Evolutionary conservation across 2,797 vertebrate species (phyloP).

Genomic region (Rhinoraja longicauda): DNA sequence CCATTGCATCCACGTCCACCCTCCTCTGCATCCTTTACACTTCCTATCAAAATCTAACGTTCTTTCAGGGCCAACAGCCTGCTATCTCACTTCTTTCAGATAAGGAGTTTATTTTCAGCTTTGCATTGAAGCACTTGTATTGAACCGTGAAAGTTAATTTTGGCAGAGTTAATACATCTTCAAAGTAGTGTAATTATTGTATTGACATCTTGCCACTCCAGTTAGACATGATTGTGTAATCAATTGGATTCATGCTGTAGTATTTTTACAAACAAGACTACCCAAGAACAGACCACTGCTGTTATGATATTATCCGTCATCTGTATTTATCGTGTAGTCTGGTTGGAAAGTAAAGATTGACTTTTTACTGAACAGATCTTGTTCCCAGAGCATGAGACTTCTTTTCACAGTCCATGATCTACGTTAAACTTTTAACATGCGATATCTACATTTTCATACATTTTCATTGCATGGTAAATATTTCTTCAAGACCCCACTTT

Average conservation of each 20-base stretch:
- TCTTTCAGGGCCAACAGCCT: neutral
- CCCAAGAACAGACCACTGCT: neutral
- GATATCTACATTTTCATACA: neutral
- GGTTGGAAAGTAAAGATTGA: neutral
- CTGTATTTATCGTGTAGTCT: neutral
- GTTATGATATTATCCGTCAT: neutral
- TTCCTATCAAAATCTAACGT: neutral
- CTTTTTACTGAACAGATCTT: neutral
- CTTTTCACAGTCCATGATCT: neutral
- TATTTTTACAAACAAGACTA: neutral
- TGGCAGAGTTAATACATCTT: neutral
- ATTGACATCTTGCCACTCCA: neutral
- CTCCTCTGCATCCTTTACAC: neutral
- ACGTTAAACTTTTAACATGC: neutral
- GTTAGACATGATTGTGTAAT: slow-evolving; percentile 26
- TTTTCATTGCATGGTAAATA: neutral
- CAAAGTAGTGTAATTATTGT: neutral
- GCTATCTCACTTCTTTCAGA: neutral
- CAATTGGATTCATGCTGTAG: neutral
- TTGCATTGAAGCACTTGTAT: neutral
- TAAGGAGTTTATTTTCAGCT: neutral
- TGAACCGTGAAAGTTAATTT: neutral
- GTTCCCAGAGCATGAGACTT: neutral
- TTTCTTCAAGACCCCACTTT: neutral
- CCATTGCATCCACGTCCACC: neutral